Base-by-base conservation (phyloP, 2,113 vertebrate species). In the Madoqua kirkii region DNA sequence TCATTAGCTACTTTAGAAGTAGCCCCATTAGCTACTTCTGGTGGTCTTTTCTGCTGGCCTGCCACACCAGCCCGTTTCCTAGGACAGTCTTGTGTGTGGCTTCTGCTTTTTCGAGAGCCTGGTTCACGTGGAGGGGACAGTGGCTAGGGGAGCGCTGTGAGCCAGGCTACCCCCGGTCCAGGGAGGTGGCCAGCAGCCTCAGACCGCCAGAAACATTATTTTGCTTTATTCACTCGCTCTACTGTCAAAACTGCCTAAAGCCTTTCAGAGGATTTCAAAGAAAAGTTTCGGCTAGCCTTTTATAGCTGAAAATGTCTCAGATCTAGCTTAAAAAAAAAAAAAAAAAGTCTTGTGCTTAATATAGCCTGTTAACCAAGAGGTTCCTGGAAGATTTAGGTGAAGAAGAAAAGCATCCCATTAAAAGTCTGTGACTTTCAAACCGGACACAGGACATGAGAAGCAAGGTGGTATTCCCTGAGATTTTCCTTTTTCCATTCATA, bases 241-340 rank as follows among this genome's bases (percentile, higher is more conserved):
- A 52, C 92, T 60, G 96, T 96, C 89, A 93, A 87, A 96, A 96
- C 13, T 82, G 40, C 31, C 82, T 67, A 88, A 88, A 92, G 52
- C 33, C 81, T 97, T 76, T 81, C 48, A 67, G 31, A 52, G 71
- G 71, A 89, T 84, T 95, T 97, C 87, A 97, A 95, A 88, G 79
- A 93, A 95, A 78, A 67, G 60, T 79, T 97, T 97, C 27, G 11
- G 57, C 96, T 96, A 97, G 90, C 16, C 48, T 97, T 97, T 96
- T 94, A 88, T 31, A 94, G 97, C 57, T 97, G 43, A 93, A 93
- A 95, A 95, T 64, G 62, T 91, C 88, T 93, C 48, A 52, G 43
- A 96, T 91, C 19, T 57, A 71, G 79, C n/a, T 84, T n/a, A 15
- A 8, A 21, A 59, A 59, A 67, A 54, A 57, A 54, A 57, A 67